Evolutionary conservation across 2,888 invertebrate species (phyloP).

Genomic region (Mesorhabditis belari): DNA sequence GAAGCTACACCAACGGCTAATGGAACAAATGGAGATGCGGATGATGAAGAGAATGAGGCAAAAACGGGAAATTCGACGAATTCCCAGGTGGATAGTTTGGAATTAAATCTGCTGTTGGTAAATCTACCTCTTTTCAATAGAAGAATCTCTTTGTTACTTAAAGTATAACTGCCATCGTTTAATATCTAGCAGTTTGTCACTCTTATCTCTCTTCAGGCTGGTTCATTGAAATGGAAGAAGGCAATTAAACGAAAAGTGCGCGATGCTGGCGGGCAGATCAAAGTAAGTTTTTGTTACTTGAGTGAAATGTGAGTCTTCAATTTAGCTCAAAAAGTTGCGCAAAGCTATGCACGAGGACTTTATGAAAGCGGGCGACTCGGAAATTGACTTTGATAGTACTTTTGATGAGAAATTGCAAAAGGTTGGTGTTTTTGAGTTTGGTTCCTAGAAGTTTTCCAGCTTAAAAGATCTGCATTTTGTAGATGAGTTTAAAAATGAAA

Average conservation of each 20-base stretch:
- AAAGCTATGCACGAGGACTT: constrained; percentile 17
- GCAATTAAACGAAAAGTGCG: constrained; percentile 34
- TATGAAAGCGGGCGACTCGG: constrained; percentile 5
- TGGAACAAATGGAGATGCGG: too few relatives aligned
- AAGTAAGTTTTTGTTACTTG: constrained; percentile 5
- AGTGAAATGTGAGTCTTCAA: not conserved
- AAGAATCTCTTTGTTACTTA: not conserved
- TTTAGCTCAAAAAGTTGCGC: constrained; percentile 22
- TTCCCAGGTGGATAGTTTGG: not conserved
- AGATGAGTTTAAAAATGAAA: too few relatives aligned
- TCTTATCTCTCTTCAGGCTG: too few relatives aligned
- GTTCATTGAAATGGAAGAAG: constrained; percentile 36
- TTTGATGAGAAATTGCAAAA: constrained; percentile 29
- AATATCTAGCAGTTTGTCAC: too few relatives aligned
- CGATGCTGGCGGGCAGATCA: constrained; percentile 34
- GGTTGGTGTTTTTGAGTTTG: too few relatives aligned
- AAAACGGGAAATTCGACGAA: too few relatives aligned
- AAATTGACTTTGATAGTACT: constrained; percentile 8
- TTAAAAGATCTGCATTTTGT: too few relatives aligned
- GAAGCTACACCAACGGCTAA: not conserved
- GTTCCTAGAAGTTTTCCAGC: too few relatives aligned
- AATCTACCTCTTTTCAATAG: not conserved
- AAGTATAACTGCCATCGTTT: too few relatives aligned
- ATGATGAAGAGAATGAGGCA: not conserved
- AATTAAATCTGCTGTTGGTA: not conserved